Conservation (phyloP, 2,888 invertebrate species). For the Microctonus aethiopoides region DNA sequence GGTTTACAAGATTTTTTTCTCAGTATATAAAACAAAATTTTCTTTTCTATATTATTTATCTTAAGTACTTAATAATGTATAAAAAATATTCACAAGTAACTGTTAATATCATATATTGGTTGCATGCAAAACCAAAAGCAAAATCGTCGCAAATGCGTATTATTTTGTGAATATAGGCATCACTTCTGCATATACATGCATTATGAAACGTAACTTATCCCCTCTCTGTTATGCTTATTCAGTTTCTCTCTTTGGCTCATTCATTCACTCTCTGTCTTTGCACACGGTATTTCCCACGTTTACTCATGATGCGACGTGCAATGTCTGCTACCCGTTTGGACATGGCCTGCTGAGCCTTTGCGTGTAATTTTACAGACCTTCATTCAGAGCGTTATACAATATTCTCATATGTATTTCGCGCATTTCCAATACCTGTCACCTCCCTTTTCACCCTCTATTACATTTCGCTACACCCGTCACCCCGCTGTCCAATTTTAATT, state of each 20-base stretch:
- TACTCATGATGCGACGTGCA: slow-evolving; percentile 39
- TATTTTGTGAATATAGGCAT: not conserved
- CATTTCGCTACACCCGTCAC: slow-evolving; percentile 7
- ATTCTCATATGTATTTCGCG: not conserved
- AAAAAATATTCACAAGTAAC: too few relatives aligned
- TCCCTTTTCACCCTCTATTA: slow-evolving; percentile 21
- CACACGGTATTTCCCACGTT: slow-evolving; percentile 63
- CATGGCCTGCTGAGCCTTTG: slow-evolving; percentile 6
- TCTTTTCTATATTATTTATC: too few relatives aligned
- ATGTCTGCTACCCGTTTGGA: slow-evolving; percentile 22
- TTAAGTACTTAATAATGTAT: too few relatives aligned
- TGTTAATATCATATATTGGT: too few relatives aligned
- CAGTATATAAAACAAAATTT: too few relatives aligned
- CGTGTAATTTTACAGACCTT: slow-evolving; percentile 22
- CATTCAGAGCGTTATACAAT: not conserved
- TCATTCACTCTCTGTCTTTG: slow-evolving; percentile 33
- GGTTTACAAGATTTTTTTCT: too few relatives aligned
- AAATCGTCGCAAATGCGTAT: slow-evolving; percentile 1
- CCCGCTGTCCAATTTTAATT: slow-evolving; percentile 18
- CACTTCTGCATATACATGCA: slow-evolving; percentile 13
- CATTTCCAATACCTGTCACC: slow-evolving; percentile 19
- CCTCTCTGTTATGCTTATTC: too few relatives aligned
- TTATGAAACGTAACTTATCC: slow-evolving; percentile 16
- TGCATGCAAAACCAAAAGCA: too few relatives aligned
- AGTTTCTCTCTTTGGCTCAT: too few relatives aligned